These are phyloP conservation scores for Oxycera nigricornis DNA, from an alignment of 2,888 invertebrate genomes.

Conservation along the genomic window DNA sequence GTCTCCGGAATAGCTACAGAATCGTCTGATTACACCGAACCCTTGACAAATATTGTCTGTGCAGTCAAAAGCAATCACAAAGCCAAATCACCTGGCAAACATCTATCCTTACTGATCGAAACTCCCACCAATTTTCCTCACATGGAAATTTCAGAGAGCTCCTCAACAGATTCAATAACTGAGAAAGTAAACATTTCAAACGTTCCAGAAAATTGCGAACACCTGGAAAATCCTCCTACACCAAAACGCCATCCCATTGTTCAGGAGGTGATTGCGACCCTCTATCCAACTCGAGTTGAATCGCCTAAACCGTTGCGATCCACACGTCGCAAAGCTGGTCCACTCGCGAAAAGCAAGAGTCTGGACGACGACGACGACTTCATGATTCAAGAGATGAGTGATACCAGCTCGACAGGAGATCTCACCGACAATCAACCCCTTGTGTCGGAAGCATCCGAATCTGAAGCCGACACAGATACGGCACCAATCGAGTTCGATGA, in stretches of 20 bases:
- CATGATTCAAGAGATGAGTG: constrained; percentile 59
- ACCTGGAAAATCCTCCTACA: too few relatives aligned
- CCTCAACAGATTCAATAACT: background rate
- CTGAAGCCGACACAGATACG: constrained; percentile 70
- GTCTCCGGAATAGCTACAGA: too few relatives aligned
- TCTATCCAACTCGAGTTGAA: constrained; percentile 47
- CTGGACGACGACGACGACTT: constrained; percentile 46
- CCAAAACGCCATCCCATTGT: constrained; percentile 42
- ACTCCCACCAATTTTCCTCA: background rate
- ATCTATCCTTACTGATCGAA: background rate
- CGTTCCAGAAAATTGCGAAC: background rate
- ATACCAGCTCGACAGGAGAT: constrained; percentile 57
- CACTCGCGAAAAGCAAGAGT: constrained; percentile 46
- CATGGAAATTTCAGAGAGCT: background rate
- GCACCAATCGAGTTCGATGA: constrained; percentile 62
- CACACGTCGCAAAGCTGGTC: constrained; percentile 1
- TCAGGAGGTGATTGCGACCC: constrained; percentile 41
- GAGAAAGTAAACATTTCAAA: background rate
- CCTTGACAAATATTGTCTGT: too few relatives aligned
- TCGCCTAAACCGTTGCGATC: constrained; percentile 46
- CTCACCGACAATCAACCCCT: constrained; percentile 65
- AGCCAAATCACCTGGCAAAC: too few relatives aligned
- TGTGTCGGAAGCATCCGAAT: constrained; percentile 71
- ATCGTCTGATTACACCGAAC: too few relatives aligned
- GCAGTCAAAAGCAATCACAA: too few relatives aligned